Conservation (phyloP, 2,113 vertebrate species). For the Asarcornis scutulata region DNA sequence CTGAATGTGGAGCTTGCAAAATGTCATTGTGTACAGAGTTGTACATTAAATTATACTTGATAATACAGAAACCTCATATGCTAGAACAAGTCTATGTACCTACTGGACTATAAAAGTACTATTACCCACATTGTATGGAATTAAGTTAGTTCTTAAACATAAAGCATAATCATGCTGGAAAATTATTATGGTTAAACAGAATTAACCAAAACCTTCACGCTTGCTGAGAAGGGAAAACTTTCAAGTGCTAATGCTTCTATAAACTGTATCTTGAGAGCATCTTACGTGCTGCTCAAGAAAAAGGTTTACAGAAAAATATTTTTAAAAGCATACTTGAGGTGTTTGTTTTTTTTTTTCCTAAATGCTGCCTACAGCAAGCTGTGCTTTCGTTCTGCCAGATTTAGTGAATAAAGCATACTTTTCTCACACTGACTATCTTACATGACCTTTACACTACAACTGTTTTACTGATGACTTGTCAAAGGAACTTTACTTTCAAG, state of each 20-base stretch:
- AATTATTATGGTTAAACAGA: not conserved
- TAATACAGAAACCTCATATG: not conserved
- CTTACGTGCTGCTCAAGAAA: not conserved
- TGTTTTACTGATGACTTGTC: not conserved
- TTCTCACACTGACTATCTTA: not conserved
- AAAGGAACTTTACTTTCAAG: not conserved
- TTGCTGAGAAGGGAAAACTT: not conserved
- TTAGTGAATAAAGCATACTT: constrained; percentile 15
- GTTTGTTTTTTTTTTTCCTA: not conserved
- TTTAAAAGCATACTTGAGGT: not conserved
- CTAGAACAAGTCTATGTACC: not conserved
- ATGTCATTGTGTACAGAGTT: fast-evolving
- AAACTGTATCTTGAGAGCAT: not conserved
- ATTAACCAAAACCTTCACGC: not conserved
- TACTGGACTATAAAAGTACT: not conserved
- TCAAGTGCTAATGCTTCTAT: not conserved
- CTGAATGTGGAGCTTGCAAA: not conserved
- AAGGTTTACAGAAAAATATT: not conserved
- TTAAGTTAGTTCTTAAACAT: not conserved
- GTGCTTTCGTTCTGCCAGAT: not conserved
- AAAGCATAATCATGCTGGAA: not conserved
- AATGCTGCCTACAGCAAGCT: constrained; percentile 22
- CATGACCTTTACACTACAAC: constrained; percentile 16
- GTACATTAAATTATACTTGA: not conserved
- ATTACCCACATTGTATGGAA: not conserved